Evolutionary conservation across 2,797 vertebrate genomes (phyloP).

Genomic region (Coreius guichenoti): DNA sequence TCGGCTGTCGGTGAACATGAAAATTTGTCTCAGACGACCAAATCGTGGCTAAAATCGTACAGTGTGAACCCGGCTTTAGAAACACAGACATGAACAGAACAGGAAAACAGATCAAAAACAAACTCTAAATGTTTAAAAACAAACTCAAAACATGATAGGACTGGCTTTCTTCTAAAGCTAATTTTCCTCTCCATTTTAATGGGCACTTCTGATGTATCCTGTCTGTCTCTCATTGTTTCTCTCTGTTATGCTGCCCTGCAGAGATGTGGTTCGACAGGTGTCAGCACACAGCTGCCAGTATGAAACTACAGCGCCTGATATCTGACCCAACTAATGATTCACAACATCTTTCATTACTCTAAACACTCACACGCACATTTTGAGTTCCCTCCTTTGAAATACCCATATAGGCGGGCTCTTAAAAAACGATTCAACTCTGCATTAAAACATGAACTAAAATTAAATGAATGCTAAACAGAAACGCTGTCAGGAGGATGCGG

Average conservation of each 20-base stretch:
- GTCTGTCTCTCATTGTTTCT: slow-evolving; percentile 16
- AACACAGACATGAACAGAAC: too few species aligned
- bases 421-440: slow-evolving; percentile 24
- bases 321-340: slow-evolving; percentile 45
- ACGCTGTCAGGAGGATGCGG: background rate
- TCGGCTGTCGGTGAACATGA: too few species aligned
- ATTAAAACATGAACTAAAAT: slow-evolving; percentile 10
- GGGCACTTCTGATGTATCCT: background rate
- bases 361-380: slow-evolving; percentile 29
- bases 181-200: background rate
- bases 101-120: too few species aligned
- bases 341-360: slow-evolving; percentile 28
- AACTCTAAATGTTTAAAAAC: too few species aligned
- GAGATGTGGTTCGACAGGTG: slow-evolving; percentile 52
- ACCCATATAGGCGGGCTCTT: background rate
- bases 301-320: slow-evolving; percentile 41
- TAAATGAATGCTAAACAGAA: slow-evolving; percentile 10
- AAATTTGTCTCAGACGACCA: too few species aligned
- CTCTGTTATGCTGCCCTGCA: slow-evolving; percentile 30
- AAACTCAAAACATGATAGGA: too few species aligned
- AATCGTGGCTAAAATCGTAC: too few species aligned
- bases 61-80: too few species aligned
- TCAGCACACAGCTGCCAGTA: slow-evolving; percentile 40
- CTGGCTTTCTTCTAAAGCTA: background rate
- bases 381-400: background rate